Evolutionary conservation across 2,797 vertebrate species (phyloP), one percentile per base, ranked within the genome.

Genomic region (Fistularia tabacaria): DNA sequence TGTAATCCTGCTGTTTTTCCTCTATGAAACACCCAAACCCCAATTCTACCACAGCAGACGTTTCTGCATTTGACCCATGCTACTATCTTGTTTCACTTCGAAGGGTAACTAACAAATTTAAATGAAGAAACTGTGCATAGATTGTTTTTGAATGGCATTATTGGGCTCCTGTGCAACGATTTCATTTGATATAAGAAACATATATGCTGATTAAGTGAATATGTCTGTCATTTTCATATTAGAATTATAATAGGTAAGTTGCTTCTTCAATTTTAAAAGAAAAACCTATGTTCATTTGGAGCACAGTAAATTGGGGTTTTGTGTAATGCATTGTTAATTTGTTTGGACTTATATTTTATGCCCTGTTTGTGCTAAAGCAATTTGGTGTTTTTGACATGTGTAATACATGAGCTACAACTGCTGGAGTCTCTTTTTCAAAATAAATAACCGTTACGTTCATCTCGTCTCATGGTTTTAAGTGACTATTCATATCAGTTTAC

Each of bases 371-470:
- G 57, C 51, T 47, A 65, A 70, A 56, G 3, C 48, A 73, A 69
- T 63, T 38, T 12, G 7, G 14, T 7, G 36, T 51, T 49, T n/a
- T 51, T 42, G 59, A 50, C 74, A 69, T 12, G 49, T 78, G 78
- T 82, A 73, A 83, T 87, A 71, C 54, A 77, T 48, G 44, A 66
- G 59, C 74, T 81, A 66, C 71, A 66, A 59, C 54, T 54, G 38
- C 49, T 73, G 15, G n/a, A 47, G 43, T 62, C 57, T 55, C 62
- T 64, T 65, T 76, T 25, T 45, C 25, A 25, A 25, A 25, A 25
- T 25, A 25, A 25, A 25, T 25, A 25, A 25, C 25, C 2, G 25
- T 25, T 25, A 25, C 2, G 25, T 25, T 25, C 25, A 25, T 25
- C 5, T 25, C 69, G 69, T 59, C 6, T 63, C 62, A 14, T 14